Evolutionary conservation across 2,888 invertebrate genomes (phyloP).

Genomic region (Cryptus viduatorius): DNA sequence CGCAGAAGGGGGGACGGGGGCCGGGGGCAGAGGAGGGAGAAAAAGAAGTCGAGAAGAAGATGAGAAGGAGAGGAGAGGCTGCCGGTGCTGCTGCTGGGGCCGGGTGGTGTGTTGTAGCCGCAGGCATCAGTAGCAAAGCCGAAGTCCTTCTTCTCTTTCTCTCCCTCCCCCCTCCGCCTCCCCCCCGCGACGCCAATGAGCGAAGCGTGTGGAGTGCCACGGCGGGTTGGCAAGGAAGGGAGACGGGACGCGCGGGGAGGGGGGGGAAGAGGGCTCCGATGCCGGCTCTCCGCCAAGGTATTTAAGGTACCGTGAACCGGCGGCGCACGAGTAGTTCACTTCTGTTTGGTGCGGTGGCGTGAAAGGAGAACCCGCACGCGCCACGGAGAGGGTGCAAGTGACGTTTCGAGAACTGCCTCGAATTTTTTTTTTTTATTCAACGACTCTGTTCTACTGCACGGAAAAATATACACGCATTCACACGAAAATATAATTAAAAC

Average conservation of each 20-base stretch:
- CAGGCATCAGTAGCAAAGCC: conserved; percentile 57
- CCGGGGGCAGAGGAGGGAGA: conserved; percentile 11
- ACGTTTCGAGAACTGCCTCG: conserved; percentile 66
- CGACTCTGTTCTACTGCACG: too few species aligned
- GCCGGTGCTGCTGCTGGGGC: conserved; percentile 45
- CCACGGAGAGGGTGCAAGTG: conserved; percentile 74
- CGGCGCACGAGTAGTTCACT: conserved; percentile 88
- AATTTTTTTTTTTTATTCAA: conserved; percentile 30
- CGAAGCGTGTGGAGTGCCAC: conserved; percentile 57
- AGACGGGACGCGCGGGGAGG: conserved; percentile 42
- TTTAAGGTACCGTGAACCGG: conserved; percentile 88
- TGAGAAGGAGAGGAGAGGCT: conserved; percentile 31
- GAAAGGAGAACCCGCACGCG: conserved; percentile 74
- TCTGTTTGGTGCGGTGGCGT: conserved; percentile 86
- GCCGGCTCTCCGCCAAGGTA: conserved; percentile 87
- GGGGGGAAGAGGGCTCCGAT: conserved; percentile 64
- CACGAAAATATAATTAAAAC: conserved; percentile 22
- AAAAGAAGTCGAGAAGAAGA: conserved; percentile 38
- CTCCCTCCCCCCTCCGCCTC: conserved; percentile 41
- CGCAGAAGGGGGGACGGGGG: not conserved
- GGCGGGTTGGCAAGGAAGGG: conserved; percentile 56
- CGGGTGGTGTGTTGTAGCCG: conserved; percentile 65
- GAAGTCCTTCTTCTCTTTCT: conserved; percentile 60
- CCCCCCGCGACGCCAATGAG: conserved; percentile 69
- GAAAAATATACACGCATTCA: not conserved